Base-by-base conservation (phyloP, 2,888 invertebrate species). In the Petrophora chlorosata region DNA sequence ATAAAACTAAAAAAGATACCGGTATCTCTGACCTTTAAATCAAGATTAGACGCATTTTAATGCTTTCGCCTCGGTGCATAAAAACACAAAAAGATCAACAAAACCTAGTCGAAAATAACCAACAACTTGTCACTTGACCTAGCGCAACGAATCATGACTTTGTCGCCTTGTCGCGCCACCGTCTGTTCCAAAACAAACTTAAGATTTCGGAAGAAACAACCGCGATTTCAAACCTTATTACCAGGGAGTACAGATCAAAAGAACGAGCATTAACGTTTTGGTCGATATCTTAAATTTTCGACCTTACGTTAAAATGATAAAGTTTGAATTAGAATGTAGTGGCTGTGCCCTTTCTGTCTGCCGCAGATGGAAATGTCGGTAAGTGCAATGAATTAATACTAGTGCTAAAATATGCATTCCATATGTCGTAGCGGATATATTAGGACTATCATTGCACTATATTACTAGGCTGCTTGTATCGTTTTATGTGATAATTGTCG, bases 111-210 rank as follows among this genome's bases (percentile, higher is more conserved):
- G 25, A 59, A 71, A 74, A 74, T 68, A 70, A 67, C 70, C 63
- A 60, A n/a, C 56, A 43, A 56, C 52, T n/a, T n/a, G n/a, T n/a
- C 61, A 56, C 68, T 59, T 64, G 76, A 75, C 69, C 74, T 73
- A 74, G 67, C 73, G 60, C 73, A 72, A 67, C 69, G 68, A 67
- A 50, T 70, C 69, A 68, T 56, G 60, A 55, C 40, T 60, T 61
- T 63, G 76, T 66, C 73, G 72, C 71, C 73, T 56, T 42, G 73
- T 67, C 76, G 73, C 67, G 60, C 47, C 52, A 51, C 38, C 46
- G 59, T 56, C 57, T 57, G 47, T 22, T 10, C 54, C 52, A 59
- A 63, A 63, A 61, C 57, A 61, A 63, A 58, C 59, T 45, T 45
- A 41, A 35, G 25, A 26, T 38, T 54, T 40, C 28, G 15, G 3